Evolutionary conservation across 2,888 invertebrate species (phyloP).

Genomic region (Volucella zonaria): DNA sequence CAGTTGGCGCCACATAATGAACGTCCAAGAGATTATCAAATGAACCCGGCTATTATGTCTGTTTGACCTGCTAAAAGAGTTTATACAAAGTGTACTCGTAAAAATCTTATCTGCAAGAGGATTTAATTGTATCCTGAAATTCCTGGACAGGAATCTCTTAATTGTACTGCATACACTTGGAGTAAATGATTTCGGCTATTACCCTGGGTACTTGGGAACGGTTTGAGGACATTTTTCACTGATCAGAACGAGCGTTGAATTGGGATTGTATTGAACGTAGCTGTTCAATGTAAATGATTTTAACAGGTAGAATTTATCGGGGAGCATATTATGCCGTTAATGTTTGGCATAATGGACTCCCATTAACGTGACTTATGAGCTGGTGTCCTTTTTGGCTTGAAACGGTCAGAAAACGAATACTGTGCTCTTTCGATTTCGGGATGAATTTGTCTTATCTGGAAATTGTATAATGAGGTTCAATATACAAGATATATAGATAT

Average conservation of each 20-base stretch:
- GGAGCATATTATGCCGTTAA: constrained; percentile 71
- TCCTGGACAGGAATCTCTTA: constrained; percentile 73
- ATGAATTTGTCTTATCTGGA: constrained; percentile 62
- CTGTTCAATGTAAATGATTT: constrained; percentile 66
- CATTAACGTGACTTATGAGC: constrained; percentile 71
- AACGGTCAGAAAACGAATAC: constrained; percentile 9
- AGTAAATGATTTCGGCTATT: constrained; percentile 66
- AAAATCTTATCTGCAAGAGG: constrained; percentile 71
- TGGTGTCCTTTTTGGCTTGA: constrained; percentile 35
- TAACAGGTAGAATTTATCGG: constrained; percentile 73
- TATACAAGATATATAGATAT: constrained; percentile 18
- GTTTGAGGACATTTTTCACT: constrained; percentile 57
- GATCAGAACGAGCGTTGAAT: not conserved
- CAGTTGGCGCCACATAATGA: constrained; percentile 66
- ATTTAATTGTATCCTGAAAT: constrained; percentile 73
- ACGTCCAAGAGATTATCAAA: constrained; percentile 65
- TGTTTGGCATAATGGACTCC: constrained; percentile 70
- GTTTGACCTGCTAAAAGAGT: constrained; percentile 53
- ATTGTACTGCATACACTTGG: constrained; percentile 65
- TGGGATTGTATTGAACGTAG: constrained; percentile 25
- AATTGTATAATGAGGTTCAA: constrained; percentile 67
- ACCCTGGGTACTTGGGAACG: constrained; percentile 4
- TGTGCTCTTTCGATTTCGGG: not conserved
- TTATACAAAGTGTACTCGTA: constrained; percentile 30
- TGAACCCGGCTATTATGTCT: constrained; percentile 47